Conservation (phyloP, 2,113 vertebrate species). For the Gila orcuttii region DNA sequence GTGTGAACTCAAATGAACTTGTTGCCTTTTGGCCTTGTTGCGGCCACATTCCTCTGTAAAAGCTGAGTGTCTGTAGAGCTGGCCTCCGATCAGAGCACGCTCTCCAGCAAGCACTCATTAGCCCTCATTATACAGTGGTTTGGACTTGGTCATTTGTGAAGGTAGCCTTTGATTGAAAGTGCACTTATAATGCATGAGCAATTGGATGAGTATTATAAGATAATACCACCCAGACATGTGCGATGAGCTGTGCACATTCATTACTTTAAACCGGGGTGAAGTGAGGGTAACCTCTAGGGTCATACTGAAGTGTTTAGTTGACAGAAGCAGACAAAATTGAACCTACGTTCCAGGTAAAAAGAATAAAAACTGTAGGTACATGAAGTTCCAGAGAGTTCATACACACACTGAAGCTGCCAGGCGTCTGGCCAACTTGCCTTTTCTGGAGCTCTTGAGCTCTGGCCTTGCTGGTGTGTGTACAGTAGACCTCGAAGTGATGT, state of each 20-base stretch:
- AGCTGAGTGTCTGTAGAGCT: slow-evolving; percentile 36
- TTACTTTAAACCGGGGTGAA: not conserved
- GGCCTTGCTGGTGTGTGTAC: not conserved
- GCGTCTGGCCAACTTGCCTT: slow-evolving; percentile 5
- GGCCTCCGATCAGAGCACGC: slow-evolving; percentile 50
- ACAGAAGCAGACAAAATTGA: not conserved
- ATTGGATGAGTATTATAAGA: slow-evolving; percentile 42
- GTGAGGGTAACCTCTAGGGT: too few relatives aligned
- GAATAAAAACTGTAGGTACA: slow-evolving; percentile 2
- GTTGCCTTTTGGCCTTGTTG: slow-evolving; percentile 45
- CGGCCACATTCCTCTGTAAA: slow-evolving; percentile 49
- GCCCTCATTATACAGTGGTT: slow-evolving; percentile 24
- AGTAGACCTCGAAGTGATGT: slow-evolving; percentile 39
- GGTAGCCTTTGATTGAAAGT: slow-evolving; percentile 28
- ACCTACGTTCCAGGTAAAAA: not conserved
- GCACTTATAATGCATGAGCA: slow-evolving; percentile 32
- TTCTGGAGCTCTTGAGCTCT: not conserved
- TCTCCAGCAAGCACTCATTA: slow-evolving; percentile 37
- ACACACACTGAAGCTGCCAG: not conserved
- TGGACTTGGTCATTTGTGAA: slow-evolving; percentile 14
- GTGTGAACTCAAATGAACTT: slow-evolving; percentile 47
- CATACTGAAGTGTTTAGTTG: not conserved
- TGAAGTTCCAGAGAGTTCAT: not conserved
- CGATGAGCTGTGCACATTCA: slow-evolving; percentile 60
- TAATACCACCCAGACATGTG: slow-evolving; percentile 56